Evolutionary conservation across 2,113 vertebrate genomes (phyloP), one percentile per base, ranked within the genome.

Genomic region (Otocyon megalotis): DNA sequence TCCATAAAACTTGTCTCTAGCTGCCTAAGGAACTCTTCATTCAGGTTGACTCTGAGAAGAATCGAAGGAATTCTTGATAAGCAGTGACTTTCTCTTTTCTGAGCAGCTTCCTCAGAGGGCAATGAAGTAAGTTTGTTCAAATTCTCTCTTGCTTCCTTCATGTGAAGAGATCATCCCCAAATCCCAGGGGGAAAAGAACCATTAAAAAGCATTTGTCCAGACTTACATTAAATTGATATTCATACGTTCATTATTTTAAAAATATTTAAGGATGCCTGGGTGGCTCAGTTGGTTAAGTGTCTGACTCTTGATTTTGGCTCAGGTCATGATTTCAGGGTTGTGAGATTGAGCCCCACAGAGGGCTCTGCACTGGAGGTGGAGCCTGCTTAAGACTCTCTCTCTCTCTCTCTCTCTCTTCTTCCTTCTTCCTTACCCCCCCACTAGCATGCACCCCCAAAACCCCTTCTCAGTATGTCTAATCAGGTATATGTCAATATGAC

Each of bases 1-100:
- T 56, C 48, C 77, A 93, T 86, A 97, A 97, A 94, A 79, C 77
- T 62, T 79, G 53, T 90, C 90, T 95, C 71, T 82, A 54, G 28
- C 32, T 88, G 24, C 83, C 35, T 60, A 54, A 50, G 54, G 50
- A 77, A 63, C 63, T 84, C 69, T 84, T 19, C 13, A 0, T 48
- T 58, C 67, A 92, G 69, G 22, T 0, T 81, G 76, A 19, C 37
- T 94, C 81, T 85, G 19, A 43, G 56, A 30, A 95, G 50, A 83
- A 28, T 24, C 32, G 58, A 94, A 95, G 65, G 74, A 72, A 87
- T 72, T 20, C 43, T 74, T 50, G 65, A 83, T 65, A 16, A 94
- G 58, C n/a, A 30, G 13, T 15, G 20, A 8, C 16, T 92, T 90
- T 84, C 28, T 72, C 2, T 56, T 88, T 87, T n/a, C 32, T 14